These are phyloP conservation scores for Orthonyx spaldingii DNA, from an alignment of 2,113 vertebrate genomes.

Conservation along the genomic window DNA sequence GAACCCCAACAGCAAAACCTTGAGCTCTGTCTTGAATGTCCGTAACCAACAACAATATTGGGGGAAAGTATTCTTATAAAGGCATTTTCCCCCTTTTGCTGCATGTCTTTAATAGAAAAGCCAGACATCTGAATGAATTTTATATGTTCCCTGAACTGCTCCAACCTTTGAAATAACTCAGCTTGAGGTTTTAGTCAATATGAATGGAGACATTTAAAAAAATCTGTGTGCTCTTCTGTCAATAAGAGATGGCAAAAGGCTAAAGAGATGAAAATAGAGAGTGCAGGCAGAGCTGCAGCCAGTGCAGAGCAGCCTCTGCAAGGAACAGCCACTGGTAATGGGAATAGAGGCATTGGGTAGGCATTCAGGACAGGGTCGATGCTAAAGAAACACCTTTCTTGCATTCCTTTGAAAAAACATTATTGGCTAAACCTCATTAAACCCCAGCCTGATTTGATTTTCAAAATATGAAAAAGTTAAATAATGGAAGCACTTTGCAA, in stretches of 20 bases:
- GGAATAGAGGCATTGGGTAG: neutral
- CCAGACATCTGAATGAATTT: slow-evolving; percentile 13
- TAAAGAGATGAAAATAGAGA: slow-evolving; percentile 26
- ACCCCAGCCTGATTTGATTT: neutral
- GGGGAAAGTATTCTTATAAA: neutral
- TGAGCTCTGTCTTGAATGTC: neutral
- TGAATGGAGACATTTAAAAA: slow-evolving; percentile 46
- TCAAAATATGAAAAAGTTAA: accelerated
- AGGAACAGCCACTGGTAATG: neutral
- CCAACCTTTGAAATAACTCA: slow-evolving; percentile 40
- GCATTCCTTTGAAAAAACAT: neutral
- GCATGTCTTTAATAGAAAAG: neutral
- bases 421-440: neutral
- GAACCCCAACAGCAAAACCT: neutral
- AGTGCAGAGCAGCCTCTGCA: neutral
- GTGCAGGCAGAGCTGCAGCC: neutral
- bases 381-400: neutral
- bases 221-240: slow-evolving; percentile 15
- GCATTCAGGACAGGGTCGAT: neutral
- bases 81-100: neutral
- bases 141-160: neutral
- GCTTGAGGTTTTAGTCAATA: slow-evolving; percentile 57
- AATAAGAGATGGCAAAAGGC: slow-evolving; percentile 33
- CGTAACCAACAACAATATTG: accelerated
- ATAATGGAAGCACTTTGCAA: neutral